Evolutionary conservation across 2,888 invertebrate genomes (phyloP), one percentile per base, ranked within the genome.

Genomic region (Doris montereyensis): DNA sequence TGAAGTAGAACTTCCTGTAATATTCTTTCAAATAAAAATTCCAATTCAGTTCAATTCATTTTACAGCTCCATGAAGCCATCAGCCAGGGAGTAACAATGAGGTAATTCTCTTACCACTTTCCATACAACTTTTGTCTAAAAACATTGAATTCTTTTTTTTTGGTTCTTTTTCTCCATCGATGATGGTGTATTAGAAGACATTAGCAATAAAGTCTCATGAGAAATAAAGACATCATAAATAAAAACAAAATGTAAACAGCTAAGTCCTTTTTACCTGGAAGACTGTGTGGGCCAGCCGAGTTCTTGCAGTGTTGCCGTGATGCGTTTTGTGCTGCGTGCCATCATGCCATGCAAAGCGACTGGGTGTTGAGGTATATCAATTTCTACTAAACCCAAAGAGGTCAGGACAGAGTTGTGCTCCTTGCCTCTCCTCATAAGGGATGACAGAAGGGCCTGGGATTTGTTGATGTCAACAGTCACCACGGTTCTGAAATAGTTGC

Each of bases 321-420:
- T 93, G 89, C 98, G 97, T 84, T 97, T 95, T 82, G 97, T 97
- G 83, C 97, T 97, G 85, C 98, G 94, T 0, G 91, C 89, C 94
- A 99, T 97, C 95, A 99, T 98, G 74, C 98, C 98, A 92, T 99
- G 99, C 85, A 99, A 93, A 5, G 97, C 97, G 0, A 98, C 97
- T 0, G 99, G 99, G 93, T 99, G 98, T 92, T 99, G 98, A 2
- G 99, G 99, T 89, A 99, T 97, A 91, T 98, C 98, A 77, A 98
- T 95, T 83, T 96, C 95, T 0, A 98, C 95, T 17, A 95, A 95
- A 0, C 98, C 98, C 77, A 98, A 94, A 8, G 96, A 96, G 8
- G 97, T 92, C 79, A 97, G 91, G 0, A 95, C 95, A 74, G 95
- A 94, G 90, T 96, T 96, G 88, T 95, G 95, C 88, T 88, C 88